Percentiles rank a stretch among this genome's conserved stretches.
phyloP scores from a whole-genome alignment of 2,113 vertebrate species.

The Ochotona curzoniae region DNA sequence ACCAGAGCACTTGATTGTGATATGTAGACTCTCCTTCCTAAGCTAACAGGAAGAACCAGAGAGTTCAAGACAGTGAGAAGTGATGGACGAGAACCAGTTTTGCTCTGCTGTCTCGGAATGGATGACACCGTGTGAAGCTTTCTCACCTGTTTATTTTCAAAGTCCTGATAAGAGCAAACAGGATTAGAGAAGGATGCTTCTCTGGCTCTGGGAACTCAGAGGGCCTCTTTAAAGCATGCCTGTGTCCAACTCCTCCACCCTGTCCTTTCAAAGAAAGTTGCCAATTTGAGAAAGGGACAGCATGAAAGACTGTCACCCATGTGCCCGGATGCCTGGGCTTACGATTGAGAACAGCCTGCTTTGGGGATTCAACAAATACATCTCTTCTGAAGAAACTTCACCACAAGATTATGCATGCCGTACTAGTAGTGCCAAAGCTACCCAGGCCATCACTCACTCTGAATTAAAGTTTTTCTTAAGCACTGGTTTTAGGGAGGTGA shows the following conservation, averaged over 20 bases:
- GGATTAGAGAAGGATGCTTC: background rate
- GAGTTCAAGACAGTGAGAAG: background rate
- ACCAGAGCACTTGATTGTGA: background rate
- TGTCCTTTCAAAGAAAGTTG: background rate
- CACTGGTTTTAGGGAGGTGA: background rate
- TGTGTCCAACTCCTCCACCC: background rate
- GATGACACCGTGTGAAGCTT: background rate
- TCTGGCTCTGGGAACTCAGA: background rate
- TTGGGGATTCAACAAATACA: conserved; percentile 41
- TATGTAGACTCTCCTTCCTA: background rate
- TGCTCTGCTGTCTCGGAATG: background rate
- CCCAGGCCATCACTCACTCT: background rate
- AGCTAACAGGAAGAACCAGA: conserved; percentile 43
- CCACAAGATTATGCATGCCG: background rate
- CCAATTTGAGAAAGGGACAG: background rate
- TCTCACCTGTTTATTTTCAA: conserved; percentile 70
- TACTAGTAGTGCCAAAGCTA: background rate
- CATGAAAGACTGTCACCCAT: background rate
- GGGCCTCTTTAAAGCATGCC: background rate
- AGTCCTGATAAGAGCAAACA: conserved; percentile 26
- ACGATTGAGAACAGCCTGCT: conserved; percentile 11
- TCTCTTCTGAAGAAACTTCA: conserved; percentile 27
- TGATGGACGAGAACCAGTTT: background rate
- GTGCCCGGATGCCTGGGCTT: background rate
- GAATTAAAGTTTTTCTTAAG: conserved; percentile 50